phyloP scores from a whole-genome alignment of 1,140 invertebrate species.

The Scaptomyza montana region DNA sequence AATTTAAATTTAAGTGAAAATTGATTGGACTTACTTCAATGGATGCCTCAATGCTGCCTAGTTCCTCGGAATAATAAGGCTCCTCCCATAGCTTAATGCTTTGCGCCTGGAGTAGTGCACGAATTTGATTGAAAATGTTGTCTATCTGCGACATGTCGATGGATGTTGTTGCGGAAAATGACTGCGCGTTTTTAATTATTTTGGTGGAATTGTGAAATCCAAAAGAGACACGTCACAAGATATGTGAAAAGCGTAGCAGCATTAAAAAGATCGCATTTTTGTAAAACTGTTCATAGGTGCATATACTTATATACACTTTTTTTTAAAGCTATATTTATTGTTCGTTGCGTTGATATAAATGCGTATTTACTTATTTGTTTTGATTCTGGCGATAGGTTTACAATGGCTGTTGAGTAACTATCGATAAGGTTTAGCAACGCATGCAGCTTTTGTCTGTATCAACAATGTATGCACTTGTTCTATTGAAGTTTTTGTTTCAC shows the following conservation, averaged over 20 bases:
- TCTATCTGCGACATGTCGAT: constrained; percentile 84
- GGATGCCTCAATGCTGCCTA: constrained; percentile 77
- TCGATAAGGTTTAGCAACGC: constrained; percentile 4
- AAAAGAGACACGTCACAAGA: constrained; percentile 17
- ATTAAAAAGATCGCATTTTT: background rate
- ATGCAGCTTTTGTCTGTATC: constrained; percentile 8
- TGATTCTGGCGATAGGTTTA: constrained; percentile 11
- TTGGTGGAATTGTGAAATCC: background rate
- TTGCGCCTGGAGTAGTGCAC: constrained; percentile 87
- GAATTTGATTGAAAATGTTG: constrained; percentile 86
- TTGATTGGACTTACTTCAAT: constrained; percentile 83
- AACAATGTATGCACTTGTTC: background rate
- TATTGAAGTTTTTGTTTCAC: background rate
- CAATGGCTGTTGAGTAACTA: background rate
- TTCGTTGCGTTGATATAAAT: background rate
- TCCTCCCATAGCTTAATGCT: constrained; percentile 89
- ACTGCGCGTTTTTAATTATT: constrained; percentile 11
- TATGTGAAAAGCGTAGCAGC: background rate
- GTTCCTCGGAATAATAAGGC: constrained; percentile 86
- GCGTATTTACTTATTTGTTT: constrained; percentile 29
- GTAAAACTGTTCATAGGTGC: background rate
- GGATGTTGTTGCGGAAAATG: constrained; percentile 4
- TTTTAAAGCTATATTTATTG: background rate
- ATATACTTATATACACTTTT: background rate
- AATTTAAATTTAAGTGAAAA: background rate